Evolutionary conservation across 1,140 invertebrate genomes (phyloP), one percentile per base, ranked within the genome.

Genomic region (Coptotermes formosanus): DNA sequence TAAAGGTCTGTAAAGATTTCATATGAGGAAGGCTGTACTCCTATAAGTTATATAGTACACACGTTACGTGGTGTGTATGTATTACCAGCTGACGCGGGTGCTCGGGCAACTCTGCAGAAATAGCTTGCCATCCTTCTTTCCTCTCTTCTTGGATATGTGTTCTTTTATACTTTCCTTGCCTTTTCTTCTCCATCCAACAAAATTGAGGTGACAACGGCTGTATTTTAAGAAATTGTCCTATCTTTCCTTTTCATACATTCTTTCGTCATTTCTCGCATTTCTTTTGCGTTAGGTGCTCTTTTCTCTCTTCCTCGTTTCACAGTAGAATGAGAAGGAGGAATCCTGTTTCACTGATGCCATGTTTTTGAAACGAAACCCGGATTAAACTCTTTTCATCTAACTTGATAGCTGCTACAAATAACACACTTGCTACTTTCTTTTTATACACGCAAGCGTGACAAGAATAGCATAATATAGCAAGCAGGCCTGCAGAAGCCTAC

Each of bases 171-270:
- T 30, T 75, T 75, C n/a, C n/a, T 30, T n/a, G 14, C 64, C 14
- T 30, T 75, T 75, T 75, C 21, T 75, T n/a, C 64, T 30, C 30
- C 64, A 75, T 75, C 64, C 64, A 75, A 75, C 64, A 30, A 75
- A 75, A 75, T 23, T 75, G 64, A 75, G 64, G 64, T 75, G 64
- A 75, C 64, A 75, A n/a, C 25, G 64, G 30, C 64, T 30, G 64
- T 75, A n/a, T 75, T 75, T 75, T 75, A 75, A 75, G 64, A 30
- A 75, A 75, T 75, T 75, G 64, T 75, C 64, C n/a, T 75, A n/a
- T 75, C 64, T 25, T 75, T n/a, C n/a, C 25, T 75, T 75, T 75
- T 30, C 64, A n/a, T 75, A 55, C 14, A 75, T 75, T 14, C n/a
- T 30, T 75, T 75, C 64, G n/a, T 75, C 25, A 75, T 75, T 30